These are phyloP conservation scores for Trissolcus japonicus DNA, from an alignment of 2,888 invertebrate species.

Conservation along the genomic window DNA sequence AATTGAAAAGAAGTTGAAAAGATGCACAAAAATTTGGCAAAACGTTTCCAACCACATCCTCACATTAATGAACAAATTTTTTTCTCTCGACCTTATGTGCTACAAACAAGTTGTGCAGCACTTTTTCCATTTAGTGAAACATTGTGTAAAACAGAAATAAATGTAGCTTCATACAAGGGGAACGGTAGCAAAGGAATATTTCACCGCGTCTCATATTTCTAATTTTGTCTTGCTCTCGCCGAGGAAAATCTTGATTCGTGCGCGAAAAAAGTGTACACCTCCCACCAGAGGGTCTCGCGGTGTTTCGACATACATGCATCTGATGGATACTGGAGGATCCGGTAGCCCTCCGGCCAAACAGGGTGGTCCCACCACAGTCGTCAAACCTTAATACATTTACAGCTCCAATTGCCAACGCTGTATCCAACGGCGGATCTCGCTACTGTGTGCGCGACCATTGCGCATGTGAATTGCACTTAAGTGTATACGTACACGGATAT, in stretches of 20 bases:
- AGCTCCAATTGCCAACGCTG: constrained; percentile 60
- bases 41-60: constrained; percentile 3
- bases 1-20: not conserved
- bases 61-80: constrained; percentile 40
- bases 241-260: constrained; percentile 45
- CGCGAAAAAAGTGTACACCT: constrained; percentile 29
- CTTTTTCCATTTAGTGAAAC: constrained; percentile 33
- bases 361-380: constrained; percentile 72
- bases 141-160: constrained; percentile 45
- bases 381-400: constrained; percentile 76
- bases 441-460: constrained; percentile 72
- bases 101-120: constrained; percentile 9
- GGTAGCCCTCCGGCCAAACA: constrained; percentile 62
- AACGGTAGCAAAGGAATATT: constrained; percentile 44
- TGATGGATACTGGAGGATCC: constrained; percentile 39
- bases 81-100: constrained; percentile 16
- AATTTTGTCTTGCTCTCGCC: constrained; percentile 47
- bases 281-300: constrained; percentile 26
- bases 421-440: constrained; percentile 69
- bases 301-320: constrained; percentile 53
- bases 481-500: constrained; percentile 23
- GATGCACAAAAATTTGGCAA: not conserved
- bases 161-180: constrained; percentile 28
- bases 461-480: constrained; percentile 70
- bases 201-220: constrained; percentile 49